A percentile compares a stretch with the other conserved stretches of the same genome.
Evolutionary conservation across 2,797 vertebrate genomes (phyloP).

Genomic region (Pipistrellus pipistrellus): DNA sequence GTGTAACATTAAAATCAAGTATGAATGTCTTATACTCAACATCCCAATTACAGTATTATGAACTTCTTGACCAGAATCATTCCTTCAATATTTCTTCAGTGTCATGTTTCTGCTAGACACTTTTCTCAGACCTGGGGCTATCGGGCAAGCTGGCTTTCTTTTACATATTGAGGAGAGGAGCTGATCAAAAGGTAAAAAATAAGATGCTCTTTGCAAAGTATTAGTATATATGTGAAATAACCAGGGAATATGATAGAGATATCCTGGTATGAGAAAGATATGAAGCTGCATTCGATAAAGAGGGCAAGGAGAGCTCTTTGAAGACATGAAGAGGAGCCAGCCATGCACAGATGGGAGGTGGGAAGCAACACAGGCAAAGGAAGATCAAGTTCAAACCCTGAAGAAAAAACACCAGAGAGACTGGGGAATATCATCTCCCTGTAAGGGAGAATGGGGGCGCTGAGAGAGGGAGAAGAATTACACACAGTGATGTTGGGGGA

Average conservation of each 20-base stretch:
- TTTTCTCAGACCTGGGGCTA: background rate
- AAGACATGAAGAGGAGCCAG: background rate
- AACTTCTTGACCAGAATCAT: background rate
- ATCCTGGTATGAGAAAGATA: background rate
- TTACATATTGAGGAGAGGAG: background rate
- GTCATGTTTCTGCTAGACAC: background rate
- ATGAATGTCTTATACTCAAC: background rate
- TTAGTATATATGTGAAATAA: background rate
- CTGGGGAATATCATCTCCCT: too few relatives aligned
- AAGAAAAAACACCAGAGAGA: background rate
- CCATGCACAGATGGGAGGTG: background rate
- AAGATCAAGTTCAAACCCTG: background rate
- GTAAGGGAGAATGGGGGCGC: too few relatives aligned
- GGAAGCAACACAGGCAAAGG: background rate
- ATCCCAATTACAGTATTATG: background rate
- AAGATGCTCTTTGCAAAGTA: background rate
- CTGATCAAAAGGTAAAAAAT: background rate
- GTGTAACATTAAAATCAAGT: background rate
- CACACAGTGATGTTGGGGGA: background rate
- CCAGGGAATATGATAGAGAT: background rate
- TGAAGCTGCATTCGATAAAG: background rate
- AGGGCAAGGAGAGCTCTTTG: background rate
- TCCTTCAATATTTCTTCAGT: background rate
- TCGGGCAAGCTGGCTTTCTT: background rate
- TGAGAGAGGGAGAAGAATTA: background rate